A percentile compares a stretch with the other conserved stretches of the same genome.
phyloP scores from a whole-genome alignment of 2,797 vertebrate species.

The Buceros bicornis region DNA sequence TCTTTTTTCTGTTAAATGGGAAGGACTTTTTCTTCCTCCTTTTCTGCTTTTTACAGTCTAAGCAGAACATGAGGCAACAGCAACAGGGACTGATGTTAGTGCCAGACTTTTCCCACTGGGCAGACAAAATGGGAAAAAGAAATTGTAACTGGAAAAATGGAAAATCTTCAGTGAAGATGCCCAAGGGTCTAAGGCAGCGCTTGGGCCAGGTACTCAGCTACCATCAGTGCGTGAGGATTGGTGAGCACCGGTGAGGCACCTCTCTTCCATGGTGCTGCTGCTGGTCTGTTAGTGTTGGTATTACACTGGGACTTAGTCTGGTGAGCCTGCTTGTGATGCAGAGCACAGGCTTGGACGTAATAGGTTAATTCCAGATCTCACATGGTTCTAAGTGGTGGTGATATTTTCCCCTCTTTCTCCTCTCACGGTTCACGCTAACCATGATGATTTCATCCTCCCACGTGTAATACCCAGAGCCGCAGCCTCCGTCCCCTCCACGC shows the following conservation, averaged over 20 bases:
- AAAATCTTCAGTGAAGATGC: not conserved
- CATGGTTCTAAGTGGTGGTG: not conserved
- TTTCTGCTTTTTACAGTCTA: not conserved
- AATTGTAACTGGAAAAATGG: not conserved
- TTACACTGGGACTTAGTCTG: fast-evolving
- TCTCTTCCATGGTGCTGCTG: not conserved
- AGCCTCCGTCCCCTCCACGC: not conserved
- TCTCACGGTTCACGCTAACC: not conserved
- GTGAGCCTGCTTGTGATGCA: fast-evolving
- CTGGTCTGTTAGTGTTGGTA: fast-evolving
- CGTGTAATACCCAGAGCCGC: not conserved
- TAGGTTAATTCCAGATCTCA: not conserved
- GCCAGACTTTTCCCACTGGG: not conserved
- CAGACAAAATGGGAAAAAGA: not conserved
- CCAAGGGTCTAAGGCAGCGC: not conserved
- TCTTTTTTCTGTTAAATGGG: not conserved
- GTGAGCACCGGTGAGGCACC: not conserved
- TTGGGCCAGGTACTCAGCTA: not conserved
- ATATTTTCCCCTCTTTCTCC: not conserved
- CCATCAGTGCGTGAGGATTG: fast-evolving
- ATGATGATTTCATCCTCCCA: not conserved
- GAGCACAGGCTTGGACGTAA: not conserved
- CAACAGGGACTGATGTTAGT: not conserved
- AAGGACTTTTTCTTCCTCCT: not conserved
- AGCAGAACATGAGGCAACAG: not conserved